Conservation (phyloP, 2,113 vertebrate genomes). For the Engystomops pustulosus region DNA sequence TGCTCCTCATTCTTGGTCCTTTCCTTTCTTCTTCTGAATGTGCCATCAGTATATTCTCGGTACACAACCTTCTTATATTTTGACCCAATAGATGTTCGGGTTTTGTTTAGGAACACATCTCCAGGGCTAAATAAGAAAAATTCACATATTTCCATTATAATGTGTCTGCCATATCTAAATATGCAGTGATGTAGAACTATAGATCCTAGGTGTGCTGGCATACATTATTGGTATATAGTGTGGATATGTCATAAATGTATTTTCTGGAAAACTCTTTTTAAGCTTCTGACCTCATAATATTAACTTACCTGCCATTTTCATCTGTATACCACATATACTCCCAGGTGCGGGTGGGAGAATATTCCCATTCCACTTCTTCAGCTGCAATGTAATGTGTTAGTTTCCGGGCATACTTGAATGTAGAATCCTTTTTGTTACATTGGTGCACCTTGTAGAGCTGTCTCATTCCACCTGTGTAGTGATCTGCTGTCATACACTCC, state of each 20-base stretch:
- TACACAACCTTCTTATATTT: constrained; percentile 94
- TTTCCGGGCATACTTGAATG: constrained; percentile 70
- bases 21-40: constrained; percentile 76
- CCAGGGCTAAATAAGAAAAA: constrained; percentile 75
- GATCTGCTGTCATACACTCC: constrained; percentile 82
- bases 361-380: constrained; percentile 91
- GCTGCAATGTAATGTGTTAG: constrained; percentile 88
- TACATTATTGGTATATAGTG: too few relatives aligned
- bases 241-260: not conserved
- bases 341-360: constrained; percentile 86
- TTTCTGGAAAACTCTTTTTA: not conserved
- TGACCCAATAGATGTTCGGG: constrained; percentile 84
- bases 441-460: constrained; percentile 84
- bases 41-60: constrained; percentile 81
- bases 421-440: constrained; percentile 68
- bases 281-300: not conserved
- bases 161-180: not conserved
- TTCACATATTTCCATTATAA: not conserved
- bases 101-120: constrained; percentile 80
- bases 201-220: not conserved
- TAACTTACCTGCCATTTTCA: constrained; percentile 78
- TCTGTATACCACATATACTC: constrained; percentile 78
- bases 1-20: constrained; percentile 80
- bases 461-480: constrained; percentile 87
- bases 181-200: not conserved